phyloP scores from a whole-genome alignment of 2,888 invertebrate species.

The Pyrochroa serraticornis region DNA sequence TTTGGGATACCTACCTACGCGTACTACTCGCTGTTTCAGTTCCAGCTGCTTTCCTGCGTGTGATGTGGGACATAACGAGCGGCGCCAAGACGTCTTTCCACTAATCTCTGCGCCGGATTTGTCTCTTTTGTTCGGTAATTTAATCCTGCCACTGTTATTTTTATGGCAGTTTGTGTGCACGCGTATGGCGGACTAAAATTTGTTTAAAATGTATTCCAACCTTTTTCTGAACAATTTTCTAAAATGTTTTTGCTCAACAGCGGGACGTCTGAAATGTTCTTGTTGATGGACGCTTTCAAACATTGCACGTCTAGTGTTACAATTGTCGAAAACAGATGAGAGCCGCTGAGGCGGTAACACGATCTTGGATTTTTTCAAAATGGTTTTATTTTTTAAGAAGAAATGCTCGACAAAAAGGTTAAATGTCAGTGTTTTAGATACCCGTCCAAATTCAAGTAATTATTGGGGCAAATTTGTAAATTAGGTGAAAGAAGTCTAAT shows the following conservation, averaged over 20 bases:
- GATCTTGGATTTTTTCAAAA: conserved; percentile 16
- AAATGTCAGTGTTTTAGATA: too few species aligned
- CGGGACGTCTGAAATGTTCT: conserved; percentile 5
- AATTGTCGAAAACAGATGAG: conserved; percentile 17
- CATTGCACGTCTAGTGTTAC: conserved; percentile 20
- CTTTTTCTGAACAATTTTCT: not conserved
- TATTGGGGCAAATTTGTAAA: too few species aligned
- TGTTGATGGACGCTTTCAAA: conserved; percentile 20
- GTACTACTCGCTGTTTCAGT: too few species aligned
- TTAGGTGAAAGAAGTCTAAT: too few species aligned
- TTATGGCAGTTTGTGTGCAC: conserved; percentile 11
- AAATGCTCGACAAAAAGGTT: too few species aligned
- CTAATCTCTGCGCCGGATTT: conserved; percentile 29
- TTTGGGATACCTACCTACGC: too few species aligned
- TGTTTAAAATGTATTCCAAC: conserved; percentile 14
- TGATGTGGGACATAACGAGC: not conserved
- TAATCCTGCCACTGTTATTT: conserved; percentile 29
- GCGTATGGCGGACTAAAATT: conserved; percentile 13
- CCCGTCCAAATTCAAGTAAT: too few species aligned
- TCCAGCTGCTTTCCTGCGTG: too few species aligned
- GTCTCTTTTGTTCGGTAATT: conserved; percentile 31
- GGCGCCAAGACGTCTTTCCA: conserved; percentile 8
- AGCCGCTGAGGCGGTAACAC: conserved; percentile 9
- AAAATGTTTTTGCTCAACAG: conserved; percentile 9
- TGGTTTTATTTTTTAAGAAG: conserved; percentile 13